Conservation (phyloP, 1,140 invertebrate species). For the Colletes gigas region DNA sequence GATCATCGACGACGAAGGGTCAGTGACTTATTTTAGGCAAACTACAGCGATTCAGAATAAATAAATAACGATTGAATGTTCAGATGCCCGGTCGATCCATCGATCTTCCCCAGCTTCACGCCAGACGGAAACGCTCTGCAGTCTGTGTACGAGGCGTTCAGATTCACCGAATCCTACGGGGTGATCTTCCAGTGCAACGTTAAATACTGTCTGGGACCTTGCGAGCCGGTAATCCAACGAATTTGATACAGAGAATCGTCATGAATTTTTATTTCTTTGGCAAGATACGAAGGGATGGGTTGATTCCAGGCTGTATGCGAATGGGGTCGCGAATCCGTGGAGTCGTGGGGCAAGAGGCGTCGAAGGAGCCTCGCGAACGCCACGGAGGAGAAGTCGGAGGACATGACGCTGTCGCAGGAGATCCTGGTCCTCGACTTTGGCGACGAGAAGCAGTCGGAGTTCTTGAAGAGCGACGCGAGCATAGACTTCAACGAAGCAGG, state of each 20-base stretch:
- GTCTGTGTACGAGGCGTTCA: constrained; percentile 95
- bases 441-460: constrained; percentile 92
- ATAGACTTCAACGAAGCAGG: constrained; percentile 85
- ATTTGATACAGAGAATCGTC: neutral
- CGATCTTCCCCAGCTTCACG: constrained; percentile 95
- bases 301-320: constrained; percentile 89
- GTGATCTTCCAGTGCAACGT: constrained; percentile 99
- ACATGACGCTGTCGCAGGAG: constrained; percentile 97
- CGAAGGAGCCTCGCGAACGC: constrained; percentile 84
- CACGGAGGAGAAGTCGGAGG: constrained; percentile 87
- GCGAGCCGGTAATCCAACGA: constrained; percentile 89
- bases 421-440: constrained; percentile 95
- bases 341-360: constrained; percentile 94
- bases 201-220: constrained; percentile 96
- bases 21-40: constrained; percentile 58
- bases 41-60: neutral
- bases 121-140: constrained; percentile 94
- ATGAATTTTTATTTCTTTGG: too few relatives aligned
- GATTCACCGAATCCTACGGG: constrained; percentile 97
- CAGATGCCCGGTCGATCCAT: constrained; percentile 95
- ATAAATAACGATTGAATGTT: constrained; percentile 49
- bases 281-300: constrained; percentile 41
- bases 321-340: constrained; percentile 92
- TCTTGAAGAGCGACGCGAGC: constrained; percentile 88
- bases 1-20: constrained; percentile 97